These are phyloP conservation scores for Eugnorisma glareosa DNA, from an alignment of 2,888 invertebrate genomes.

Conservation along the genomic window DNA sequence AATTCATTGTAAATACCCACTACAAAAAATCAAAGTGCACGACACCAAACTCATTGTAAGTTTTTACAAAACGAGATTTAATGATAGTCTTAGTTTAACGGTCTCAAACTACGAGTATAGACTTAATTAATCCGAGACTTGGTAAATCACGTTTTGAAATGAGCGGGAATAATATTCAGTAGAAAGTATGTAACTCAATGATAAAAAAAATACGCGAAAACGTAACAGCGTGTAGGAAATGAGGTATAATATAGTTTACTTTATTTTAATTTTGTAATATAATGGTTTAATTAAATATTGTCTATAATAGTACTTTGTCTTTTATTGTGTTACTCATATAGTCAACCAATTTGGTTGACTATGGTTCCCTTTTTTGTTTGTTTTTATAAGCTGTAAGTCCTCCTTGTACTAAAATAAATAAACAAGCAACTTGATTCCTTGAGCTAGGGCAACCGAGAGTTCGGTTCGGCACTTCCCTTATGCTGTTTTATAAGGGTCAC, in stretches of 20 bases:
- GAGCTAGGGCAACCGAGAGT: background rate
- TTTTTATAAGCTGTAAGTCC: no score
- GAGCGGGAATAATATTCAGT: background rate
- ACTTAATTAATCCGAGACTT: background rate
- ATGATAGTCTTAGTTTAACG: background rate
- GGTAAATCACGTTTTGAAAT: background rate
- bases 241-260: constrained; percentile 34
- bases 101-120: background rate
- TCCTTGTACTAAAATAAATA: no score
- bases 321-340: constrained; percentile 14
- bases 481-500: background rate
- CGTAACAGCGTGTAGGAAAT: constrained; percentile 29
- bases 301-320: constrained; percentile 29
- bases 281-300: constrained; percentile 58
- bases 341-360: constrained; percentile 6
- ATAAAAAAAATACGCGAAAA: background rate
- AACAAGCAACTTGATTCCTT: background rate
- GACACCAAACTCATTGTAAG: background rate
- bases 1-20: constrained; percentile 56
- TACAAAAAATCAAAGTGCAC: constrained; percentile 33
- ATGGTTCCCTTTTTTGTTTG: no score
- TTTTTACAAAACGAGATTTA: constrained; percentile 3
- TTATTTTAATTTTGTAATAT: constrained; percentile 62
- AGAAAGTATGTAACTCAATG: background rate
- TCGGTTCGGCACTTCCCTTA: background rate